These are phyloP conservation scores for Platichthys stellatus DNA, from an alignment of 2,113 vertebrate species.

Conservation along the genomic window DNA sequence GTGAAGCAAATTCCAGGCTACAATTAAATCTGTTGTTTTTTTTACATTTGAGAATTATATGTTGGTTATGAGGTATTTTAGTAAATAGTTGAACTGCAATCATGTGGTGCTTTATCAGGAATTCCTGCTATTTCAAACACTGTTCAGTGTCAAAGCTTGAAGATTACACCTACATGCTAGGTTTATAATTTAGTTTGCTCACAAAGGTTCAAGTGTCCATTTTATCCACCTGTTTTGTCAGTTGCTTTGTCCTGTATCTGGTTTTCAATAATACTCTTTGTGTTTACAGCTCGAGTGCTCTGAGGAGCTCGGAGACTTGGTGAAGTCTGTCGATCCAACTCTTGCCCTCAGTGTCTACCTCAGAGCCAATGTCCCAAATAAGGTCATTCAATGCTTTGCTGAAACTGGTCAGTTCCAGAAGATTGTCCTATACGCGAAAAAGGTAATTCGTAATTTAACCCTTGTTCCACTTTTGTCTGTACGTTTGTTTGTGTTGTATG, in stretches of 20 bases:
- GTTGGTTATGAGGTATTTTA: too few species aligned
- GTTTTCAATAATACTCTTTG: not conserved
- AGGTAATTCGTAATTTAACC: slow-evolving; percentile 80
- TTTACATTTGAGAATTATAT: too few species aligned
- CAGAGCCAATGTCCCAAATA: slow-evolving; percentile 97
- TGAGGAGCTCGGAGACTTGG: slow-evolving; percentile 96
- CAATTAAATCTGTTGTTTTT: too few species aligned
- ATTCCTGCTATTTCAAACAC: not conserved
- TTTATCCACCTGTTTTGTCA: too few species aligned
- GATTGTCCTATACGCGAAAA: slow-evolving; percentile 98
- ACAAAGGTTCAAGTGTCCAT: too few species aligned
- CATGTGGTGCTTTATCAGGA: too few species aligned
- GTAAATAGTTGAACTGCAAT: too few species aligned
- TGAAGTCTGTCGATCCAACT: slow-evolving; percentile 98
- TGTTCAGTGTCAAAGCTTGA: not conserved
- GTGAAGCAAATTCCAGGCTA: too few species aligned
- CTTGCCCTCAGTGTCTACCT: slow-evolving; percentile 97
- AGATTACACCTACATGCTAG: not conserved
- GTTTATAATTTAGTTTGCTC: not conserved
- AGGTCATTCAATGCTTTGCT: slow-evolving; percentile 99
- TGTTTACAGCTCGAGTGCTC: slow-evolving; percentile 93
- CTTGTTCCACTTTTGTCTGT: not conserved
- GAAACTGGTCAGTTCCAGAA: slow-evolving; percentile 99
- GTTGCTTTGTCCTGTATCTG: not conserved
- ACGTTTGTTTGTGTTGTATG: not conserved